These are phyloP conservation scores for Sebastes vulpes DNA, from an alignment of 2,797 vertebrate genomes.

Conservation along the genomic window DNA sequence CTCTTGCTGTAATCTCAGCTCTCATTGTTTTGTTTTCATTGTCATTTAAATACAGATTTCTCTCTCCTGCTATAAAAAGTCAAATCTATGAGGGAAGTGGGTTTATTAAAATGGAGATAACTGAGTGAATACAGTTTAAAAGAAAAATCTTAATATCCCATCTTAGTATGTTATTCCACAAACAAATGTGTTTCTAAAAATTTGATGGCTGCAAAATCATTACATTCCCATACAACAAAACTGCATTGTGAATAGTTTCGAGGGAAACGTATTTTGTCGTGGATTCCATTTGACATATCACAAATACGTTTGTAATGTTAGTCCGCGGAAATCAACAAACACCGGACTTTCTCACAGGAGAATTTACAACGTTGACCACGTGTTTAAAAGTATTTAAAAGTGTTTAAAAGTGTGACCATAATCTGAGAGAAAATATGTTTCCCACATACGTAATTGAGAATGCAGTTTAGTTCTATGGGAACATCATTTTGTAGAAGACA, in stretches of 20 bases:
- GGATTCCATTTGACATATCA: too few relatives aligned
- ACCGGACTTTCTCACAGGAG: fast-evolving
- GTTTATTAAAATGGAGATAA: background rate
- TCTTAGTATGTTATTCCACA: background rate
- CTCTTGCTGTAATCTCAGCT: background rate
- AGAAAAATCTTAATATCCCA: background rate
- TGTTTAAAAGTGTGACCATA: too few relatives aligned
- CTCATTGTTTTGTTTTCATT: background rate
- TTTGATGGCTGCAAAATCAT: background rate
- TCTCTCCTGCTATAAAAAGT: background rate
- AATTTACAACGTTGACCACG: too few relatives aligned
- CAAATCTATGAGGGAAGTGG: background rate
- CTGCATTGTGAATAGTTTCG: too few relatives aligned
- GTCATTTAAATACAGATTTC: background rate
- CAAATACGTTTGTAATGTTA: too few relatives aligned
- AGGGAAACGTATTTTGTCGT: too few relatives aligned
- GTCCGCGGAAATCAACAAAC: too few relatives aligned
- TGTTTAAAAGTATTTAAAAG: too few relatives aligned
- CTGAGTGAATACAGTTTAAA: background rate
- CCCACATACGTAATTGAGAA: too few relatives aligned
- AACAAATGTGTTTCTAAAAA: background rate
- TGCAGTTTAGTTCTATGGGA: fast-evolving
- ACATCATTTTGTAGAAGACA: too few relatives aligned
- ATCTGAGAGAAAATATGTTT: too few relatives aligned
- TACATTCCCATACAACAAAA: too few relatives aligned